Base-by-base conservation (phyloP, 30 jellyfish, hydroid and myxozoan genomes). In the Sanderia malayensis region DNA sequence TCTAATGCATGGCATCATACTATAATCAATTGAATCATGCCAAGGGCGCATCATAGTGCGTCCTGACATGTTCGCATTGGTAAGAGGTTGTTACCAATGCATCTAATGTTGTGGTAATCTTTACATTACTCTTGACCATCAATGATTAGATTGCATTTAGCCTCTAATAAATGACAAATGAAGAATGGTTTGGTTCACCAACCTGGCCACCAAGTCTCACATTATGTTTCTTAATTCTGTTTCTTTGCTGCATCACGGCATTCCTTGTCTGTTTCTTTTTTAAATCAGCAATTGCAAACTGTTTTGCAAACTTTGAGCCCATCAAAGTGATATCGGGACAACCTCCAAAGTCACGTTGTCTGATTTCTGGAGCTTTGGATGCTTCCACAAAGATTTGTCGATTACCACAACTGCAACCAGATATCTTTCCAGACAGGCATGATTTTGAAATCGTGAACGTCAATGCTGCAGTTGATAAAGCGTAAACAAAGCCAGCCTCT, bases 141-240 rank as follows among this genome's bases (percentile, higher is more conserved):
- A n/a, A n/a, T n/a, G n/a, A n/a, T n/a, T n/a, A n/a, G n/a, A n/a
- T n/a, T n/a, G n/a, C n/a, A n/a, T n/a, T n/a, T n/a, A n/a, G n/a
- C n/a, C n/a, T n/a, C n/a, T n/a, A n/a, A n/a, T n/a, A n/a, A n/a
- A n/a, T n/a, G n/a, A n/a, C n/a, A n/a, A n/a, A n/a, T n/a, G n/a
- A n/a, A n/a, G n/a, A n/a, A n/a, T n/a, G n/a, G n/a, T n/a, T n/a
- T n/a, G n/a, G n/a, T n/a, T n/a, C n/a, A n/a, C n/a, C n/a, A n/a
- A 92, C 98, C 88, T 84, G 81, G 19, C 86, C 80, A 13, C 98
- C 98, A 37, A 92, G 89, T 41, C 63, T 65, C 46, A 79, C 79
- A 41, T 92, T 92, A 47, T 92, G 98, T 63, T 75, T 84, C 53
- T 79, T 82, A 28, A 92, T 72, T 74, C 71, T 73, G 33, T 65